Percentiles rank a stretch among this genome's conserved stretches.
Evolutionary conservation across 2,113 vertebrate species (phyloP).

Genomic region (Macaca nemestrina): DNA sequence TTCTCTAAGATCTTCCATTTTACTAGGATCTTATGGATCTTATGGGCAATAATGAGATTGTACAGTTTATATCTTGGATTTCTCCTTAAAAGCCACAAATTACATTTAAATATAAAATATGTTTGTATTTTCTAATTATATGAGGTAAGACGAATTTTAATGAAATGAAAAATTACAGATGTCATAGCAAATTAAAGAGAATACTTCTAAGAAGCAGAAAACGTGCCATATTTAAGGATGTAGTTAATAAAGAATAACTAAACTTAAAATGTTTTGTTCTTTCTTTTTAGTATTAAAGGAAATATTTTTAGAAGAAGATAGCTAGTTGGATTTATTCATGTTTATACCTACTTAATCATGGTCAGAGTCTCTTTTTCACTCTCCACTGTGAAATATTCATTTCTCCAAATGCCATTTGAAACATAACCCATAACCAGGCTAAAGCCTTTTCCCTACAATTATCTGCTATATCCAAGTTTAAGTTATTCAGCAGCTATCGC

Average conservation of each 20-base stretch:
- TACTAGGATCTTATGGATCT: neutral
- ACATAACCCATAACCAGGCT: neutral
- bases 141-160: neutral
- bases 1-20: neutral
- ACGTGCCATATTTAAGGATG: neutral
- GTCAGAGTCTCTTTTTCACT: neutral
- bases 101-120: neutral
- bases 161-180: neutral
- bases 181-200: neutral
- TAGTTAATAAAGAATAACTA: neutral
- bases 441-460: neutral
- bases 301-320: neutral
- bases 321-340: neutral
- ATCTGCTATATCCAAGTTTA: slow-evolving; percentile 25
- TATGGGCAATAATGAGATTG: neutral
- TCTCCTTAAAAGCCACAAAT: neutral
- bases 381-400: neutral
- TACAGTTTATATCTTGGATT: neutral
- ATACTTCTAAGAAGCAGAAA: neutral
- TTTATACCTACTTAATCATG: neutral
- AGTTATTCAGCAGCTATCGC: slow-evolving; percentile 32
- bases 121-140: neutral
- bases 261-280: neutral
- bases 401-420: slow-evolving; percentile 25
- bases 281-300: slow-evolving; percentile 10